Evolutionary conservation across 1,140 invertebrate genomes (phyloP), one percentile per base, ranked within the genome.

Genomic region (Magallana gigas): DNA sequence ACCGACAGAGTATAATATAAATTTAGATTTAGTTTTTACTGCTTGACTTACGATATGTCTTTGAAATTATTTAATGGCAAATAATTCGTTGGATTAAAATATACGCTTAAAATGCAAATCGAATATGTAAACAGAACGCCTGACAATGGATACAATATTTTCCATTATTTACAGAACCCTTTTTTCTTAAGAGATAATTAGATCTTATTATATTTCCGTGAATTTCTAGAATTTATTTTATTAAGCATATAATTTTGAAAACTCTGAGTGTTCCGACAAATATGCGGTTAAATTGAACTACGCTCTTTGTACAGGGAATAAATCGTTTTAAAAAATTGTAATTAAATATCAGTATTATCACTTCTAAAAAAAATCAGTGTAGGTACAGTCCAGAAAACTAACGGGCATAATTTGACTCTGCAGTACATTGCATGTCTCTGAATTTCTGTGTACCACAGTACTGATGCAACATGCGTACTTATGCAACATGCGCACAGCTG

Each of bases 51-150:
- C 60, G 60, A 64, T 1, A 16, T n/a, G 18, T 64, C 1, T 64
- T 64, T 64, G 16, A 64, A 64, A 64, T 64, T 16, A 64, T 2
- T 64, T 64, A 64, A 16, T 18, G 18, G 60, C 16, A 64, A 16
- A 16, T 64, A 64, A 64, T 64, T 64, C 8, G 11, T 64, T 64
- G 14, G 8, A 64, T 64, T 64, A 18, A 64, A n/a, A 64, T 64
- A 4, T 14, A 64, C 60, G 11, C 59, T 60, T 11, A 2, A 60
- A 12, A 60, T 60, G 8, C 59, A 60, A 16, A 64, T 64, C 7
- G 60, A 64, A 64, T 64, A 7, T 64, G 60, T 64, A 64, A 64
- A 64, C 60, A 64, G 60, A 64, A 64, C 60, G 59, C 18, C 11
- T 64, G 8, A 64, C 60, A 16, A 14, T n/a, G 11, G 60, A 64